Percentiles rank a stretch among this genome's conserved stretches.
Conservation (phyloP, 2,888 invertebrate species). For the Papilio protenor region DNA sequence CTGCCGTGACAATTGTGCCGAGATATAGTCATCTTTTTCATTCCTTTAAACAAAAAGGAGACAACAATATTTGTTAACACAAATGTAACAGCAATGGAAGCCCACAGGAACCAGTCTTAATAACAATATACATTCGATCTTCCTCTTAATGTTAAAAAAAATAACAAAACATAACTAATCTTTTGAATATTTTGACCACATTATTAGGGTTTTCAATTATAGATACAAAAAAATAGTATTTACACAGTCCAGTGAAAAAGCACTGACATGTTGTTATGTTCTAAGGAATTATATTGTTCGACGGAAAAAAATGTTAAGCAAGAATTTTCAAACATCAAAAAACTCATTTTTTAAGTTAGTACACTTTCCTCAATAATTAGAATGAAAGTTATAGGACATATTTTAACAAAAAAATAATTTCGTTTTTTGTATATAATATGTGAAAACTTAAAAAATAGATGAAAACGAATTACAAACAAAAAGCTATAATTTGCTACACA, state of each 20-base stretch:
- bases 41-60: not conserved
- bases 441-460: not conserved
- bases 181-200: not conserved
- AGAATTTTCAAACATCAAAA: not conserved
- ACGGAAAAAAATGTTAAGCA: not conserved
- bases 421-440: not conserved
- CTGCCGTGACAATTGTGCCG: not conserved
- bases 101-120: not conserved
- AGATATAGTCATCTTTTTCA: not conserved
- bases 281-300: not conserved
- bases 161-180: not conserved
- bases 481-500: constrained; percentile 17
- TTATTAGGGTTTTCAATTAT: not conserved
- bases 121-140: constrained; percentile 5
- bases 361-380: not conserved
- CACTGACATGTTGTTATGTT: not conserved
- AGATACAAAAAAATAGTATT: not conserved
- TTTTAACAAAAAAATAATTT: not conserved
- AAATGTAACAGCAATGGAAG: not conserved
- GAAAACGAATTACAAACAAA: constrained; percentile 14
- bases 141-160: not conserved
- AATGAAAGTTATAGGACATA: not conserved
- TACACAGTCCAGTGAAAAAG: not conserved
- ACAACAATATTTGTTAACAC: not conserved
- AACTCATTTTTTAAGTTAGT: not conserved